Base-by-base conservation (phyloP, 2,113 vertebrate species). In the Forbesichthys papilliferus region DNA sequence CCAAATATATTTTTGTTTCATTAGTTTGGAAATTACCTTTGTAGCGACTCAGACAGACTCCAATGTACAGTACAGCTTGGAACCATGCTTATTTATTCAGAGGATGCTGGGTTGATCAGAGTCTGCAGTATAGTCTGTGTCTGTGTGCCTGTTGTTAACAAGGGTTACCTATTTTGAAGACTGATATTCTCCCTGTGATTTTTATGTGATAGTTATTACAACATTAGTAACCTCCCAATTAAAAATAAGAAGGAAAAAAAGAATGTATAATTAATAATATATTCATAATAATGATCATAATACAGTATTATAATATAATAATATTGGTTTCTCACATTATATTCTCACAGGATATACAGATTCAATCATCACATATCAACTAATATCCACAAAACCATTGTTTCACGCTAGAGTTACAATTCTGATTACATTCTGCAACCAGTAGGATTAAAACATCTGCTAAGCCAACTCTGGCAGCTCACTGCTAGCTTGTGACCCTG, bases 111-210 rank as follows among this genome's bases (percentile, higher is more conserved):
- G 27, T 27, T 27, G 27, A 27, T 2, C 27, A 27, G 27, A 27
- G 27, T 27, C 27, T 27, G 27, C 27, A 27, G 27, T 27, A 27
- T 27, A 27, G 27, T 27, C 27, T 5, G 6, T 34, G 72, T 79
- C 54, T 54, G 57, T 67, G 66, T 61, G 2, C 0, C 56, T 76
- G 70, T 87, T 79, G 85, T 90, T 90, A 85, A 67, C 61, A 69
- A 71, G 65, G 71, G 27, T 27, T 27, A 27, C 27, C 27, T 27
- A 27, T 27, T 27, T 27, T 27, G 27, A 27, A 55, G 77, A 61
- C 80, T 83, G 78, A 84, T 74, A 78, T 74, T 80, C 75, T 82
- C 81, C 27, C 27, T 27, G 27, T 3, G 27, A 27, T 27, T 27
- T 27, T 27, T 27, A 27, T 27, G 27, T 27, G 27, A 27, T 2